Base-by-base conservation (phyloP, 2,797 vertebrate species). In the Iguana delicatissima region DNA sequence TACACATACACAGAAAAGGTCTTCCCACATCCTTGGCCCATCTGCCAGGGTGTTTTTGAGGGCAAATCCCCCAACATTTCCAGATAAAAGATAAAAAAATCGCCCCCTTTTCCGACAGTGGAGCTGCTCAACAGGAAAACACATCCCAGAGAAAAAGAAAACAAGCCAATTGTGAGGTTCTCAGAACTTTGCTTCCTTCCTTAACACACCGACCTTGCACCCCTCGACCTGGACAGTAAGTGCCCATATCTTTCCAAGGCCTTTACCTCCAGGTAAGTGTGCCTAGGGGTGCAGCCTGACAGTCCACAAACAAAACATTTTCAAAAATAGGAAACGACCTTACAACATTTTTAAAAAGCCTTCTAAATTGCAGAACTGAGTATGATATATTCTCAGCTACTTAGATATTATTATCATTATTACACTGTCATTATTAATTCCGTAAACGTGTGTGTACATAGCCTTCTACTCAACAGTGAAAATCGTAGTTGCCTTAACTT, bases 401-500 rank as follows among this genome's bases (percentile, higher is more conserved):
- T 77, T 62, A 32, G 18, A 89, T 0, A 1, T 0, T 38, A 62
- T 83, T 38, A 62, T 83, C 10, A 5, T 29, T 20, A 52, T 6
- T 2, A 52, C 6, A 38, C 0, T 13, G 6, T 0, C 73, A 3
- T 90, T n/a, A 84, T 26, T 42, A 26, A 3, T 6, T 52, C 46
- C 10, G 79, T 10, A 5, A 0, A 26, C 10, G 0, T 0, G 6
- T 6, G 4, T 22, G 16, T 57, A 79, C 12, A 67, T 13, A 85
- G 0, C 6, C 74, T 62, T 92, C 0, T 38, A 2, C 14, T 90
- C 67, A 26, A 55, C 80, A 26, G 0, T 59, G 93, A 82, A 93
- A 87, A 89, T 12, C 82, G 8, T 80, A 92, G 57, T 85, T 91
- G 87, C 0, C 87, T 50, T 83, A 91, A 62, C 89, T 72, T 55